phyloP scores from a whole-genome alignment of 2,797 vertebrate genomes.

The Rhynchotus rufescens region DNA sequence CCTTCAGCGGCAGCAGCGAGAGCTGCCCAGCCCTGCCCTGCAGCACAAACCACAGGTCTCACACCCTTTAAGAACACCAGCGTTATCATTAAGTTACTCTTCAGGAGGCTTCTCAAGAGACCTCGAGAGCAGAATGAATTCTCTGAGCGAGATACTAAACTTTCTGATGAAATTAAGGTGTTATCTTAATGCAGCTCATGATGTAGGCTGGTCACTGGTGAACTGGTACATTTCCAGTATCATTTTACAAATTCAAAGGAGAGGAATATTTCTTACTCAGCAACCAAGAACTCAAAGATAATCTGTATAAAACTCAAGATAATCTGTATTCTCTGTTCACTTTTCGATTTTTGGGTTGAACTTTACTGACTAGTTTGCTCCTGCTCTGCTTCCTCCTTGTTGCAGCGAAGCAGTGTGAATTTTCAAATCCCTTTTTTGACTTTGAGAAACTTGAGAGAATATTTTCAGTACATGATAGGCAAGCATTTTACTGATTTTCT shows the following conservation, averaged over 20 bases:
- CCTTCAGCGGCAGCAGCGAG: neutral
- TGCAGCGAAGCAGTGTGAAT: neutral
- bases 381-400: neutral
- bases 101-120: neutral
- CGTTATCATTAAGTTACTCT: neutral
- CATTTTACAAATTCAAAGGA: neutral
- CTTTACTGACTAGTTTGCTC: neutral
- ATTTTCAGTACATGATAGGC: neutral
- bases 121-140: neutral
- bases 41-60: accelerated
- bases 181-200: neutral
- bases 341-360: neutral
- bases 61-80: neutral
- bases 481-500: neutral
- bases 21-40: neutral
- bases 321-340: neutral
- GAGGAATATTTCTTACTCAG: neutral
- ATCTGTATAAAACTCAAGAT: neutral
- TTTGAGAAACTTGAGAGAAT: neutral
- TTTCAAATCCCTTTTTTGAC: neutral
- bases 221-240: neutral
- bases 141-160: neutral
- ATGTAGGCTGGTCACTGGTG: neutral
- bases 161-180: neutral
- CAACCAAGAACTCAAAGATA: neutral